Conservation (phyloP, 2,797 vertebrate species). For the Delichon dasypus region DNA sequence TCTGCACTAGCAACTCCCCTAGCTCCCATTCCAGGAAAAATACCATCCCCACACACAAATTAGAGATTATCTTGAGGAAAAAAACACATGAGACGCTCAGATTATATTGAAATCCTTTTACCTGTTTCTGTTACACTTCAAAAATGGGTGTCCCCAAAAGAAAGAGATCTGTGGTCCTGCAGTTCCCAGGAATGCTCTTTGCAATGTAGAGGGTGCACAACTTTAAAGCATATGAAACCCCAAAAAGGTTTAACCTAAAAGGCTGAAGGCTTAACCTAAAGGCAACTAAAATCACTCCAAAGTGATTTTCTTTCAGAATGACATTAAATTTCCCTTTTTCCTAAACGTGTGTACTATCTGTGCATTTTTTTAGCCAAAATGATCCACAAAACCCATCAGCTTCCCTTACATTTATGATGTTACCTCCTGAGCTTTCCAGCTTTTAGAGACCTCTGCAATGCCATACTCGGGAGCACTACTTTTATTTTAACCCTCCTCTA, state of each 20-base stretch:
- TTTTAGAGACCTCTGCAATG: not conserved
- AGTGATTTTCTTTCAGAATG: not conserved
- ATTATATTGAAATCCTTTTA: not conserved
- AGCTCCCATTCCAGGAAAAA: not conserved
- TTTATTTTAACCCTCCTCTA: not conserved
- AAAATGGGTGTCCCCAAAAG: not conserved
- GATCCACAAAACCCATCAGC: not conserved
- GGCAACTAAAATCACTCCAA: not conserved
- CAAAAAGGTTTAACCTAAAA: not conserved
- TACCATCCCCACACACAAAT: not conserved
- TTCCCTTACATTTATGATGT: not conserved
- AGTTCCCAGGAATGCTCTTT: not conserved
- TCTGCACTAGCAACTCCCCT: not conserved
- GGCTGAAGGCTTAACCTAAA: not conserved
- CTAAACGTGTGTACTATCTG: not conserved
- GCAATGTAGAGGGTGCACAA: not conserved
- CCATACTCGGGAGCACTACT: not conserved
- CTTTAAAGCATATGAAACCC: not conserved
- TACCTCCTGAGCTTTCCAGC: not conserved
- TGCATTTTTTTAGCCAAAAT: not conserved
- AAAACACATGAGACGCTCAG: rapidly evolving
- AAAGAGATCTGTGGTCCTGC: not conserved
- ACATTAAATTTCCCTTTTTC: not conserved
- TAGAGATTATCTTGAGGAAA: not conserved
- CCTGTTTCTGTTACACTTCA: not conserved